A percentile compares a stretch with the other conserved stretches of the same genome.
Evolutionary conservation across 1,140 invertebrate genomes (phyloP).

Genomic region (Spodoptera frugiperda): DNA sequence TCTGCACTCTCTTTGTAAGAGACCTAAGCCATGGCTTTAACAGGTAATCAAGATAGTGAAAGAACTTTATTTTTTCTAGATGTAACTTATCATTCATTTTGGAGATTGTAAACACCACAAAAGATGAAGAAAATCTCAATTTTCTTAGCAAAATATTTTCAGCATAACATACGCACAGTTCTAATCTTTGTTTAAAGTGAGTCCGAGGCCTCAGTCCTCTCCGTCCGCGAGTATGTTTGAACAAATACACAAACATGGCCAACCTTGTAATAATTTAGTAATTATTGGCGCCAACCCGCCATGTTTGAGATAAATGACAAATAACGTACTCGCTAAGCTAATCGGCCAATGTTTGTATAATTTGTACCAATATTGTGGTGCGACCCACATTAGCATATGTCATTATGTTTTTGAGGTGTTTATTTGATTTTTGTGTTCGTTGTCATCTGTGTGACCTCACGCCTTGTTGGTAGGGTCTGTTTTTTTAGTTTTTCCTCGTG

Average conservation of each 20-base stretch:
- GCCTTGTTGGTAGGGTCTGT: background rate
- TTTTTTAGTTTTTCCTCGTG: background rate
- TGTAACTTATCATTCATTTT: too few species aligned
- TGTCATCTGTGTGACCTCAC: background rate
- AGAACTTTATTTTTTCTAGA: too few species aligned
- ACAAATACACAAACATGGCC: conserved; percentile 19
- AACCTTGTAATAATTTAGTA: conserved; percentile 48
- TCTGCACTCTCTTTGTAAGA: too few species aligned
- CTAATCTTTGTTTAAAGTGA: conserved; percentile 18
- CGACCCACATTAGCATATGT: conserved; percentile 17
- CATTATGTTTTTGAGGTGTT: background rate
- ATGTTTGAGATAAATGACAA: conserved; percentile 9
- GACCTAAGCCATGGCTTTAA: too few species aligned
- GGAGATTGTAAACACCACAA: too few species aligned
- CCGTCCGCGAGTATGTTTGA: background rate
- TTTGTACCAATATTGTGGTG: conserved; percentile 25
- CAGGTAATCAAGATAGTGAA: too few species aligned
- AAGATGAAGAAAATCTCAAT: too few species aligned
- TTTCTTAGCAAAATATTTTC: too few species aligned
- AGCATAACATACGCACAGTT: background rate
- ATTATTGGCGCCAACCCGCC: conserved; percentile 39
- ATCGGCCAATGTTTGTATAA: conserved; percentile 26
- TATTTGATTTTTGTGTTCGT: background rate
- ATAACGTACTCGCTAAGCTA: background rate
- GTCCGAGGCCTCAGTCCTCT: background rate